phyloP scores from a whole-genome alignment of 2,113 vertebrate species.

The Thamnaconus septentrionalis region DNA sequence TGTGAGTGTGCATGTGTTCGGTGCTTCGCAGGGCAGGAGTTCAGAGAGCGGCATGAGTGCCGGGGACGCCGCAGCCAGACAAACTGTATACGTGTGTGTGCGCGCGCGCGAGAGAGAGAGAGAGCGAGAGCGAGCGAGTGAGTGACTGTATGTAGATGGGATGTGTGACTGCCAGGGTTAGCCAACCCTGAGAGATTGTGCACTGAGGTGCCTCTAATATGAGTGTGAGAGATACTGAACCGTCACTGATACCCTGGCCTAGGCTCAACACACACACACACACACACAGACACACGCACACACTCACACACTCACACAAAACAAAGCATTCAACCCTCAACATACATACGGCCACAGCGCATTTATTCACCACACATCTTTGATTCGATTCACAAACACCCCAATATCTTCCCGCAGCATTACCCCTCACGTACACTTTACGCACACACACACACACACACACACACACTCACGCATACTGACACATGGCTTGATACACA shows the following conservation, averaged over 20 bases:
- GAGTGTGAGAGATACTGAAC: slow-evolving; percentile 66
- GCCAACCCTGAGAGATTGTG: slow-evolving; percentile 72
- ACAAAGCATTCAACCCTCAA: slow-evolving; percentile 28
- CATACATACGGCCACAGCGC: slow-evolving; percentile 32
- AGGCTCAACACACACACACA: slow-evolving; percentile 44
- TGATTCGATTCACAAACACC: slow-evolving; percentile 27
- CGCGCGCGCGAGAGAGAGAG: too few relatives aligned
- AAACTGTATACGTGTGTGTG: slow-evolving; percentile 29
- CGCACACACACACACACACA: not conserved
- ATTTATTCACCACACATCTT: slow-evolving; percentile 35
- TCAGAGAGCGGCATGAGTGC: slow-evolving; percentile 53
- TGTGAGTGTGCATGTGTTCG: slow-evolving; percentile 41
- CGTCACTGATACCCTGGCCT: slow-evolving; percentile 67
- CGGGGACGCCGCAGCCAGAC: slow-evolving; percentile 43
- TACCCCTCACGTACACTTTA: slow-evolving; percentile 10
- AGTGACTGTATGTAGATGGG: slow-evolving; percentile 43
- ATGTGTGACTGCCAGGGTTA: slow-evolving; percentile 60
- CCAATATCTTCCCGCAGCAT: slow-evolving; percentile 24
- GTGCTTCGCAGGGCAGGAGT: slow-evolving; percentile 55
- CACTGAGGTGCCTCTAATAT: slow-evolving; percentile 69
- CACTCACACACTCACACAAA: slow-evolving; percentile 21
- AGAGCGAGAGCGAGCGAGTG: not conserved
- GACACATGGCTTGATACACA: slow-evolving; percentile 53
- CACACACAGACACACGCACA: slow-evolving; percentile 24
- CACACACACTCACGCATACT: slow-evolving; percentile 23